Base-by-base conservation (phyloP, 1,140 invertebrate genomes). In the Heliconius hewitsoni region DNA sequence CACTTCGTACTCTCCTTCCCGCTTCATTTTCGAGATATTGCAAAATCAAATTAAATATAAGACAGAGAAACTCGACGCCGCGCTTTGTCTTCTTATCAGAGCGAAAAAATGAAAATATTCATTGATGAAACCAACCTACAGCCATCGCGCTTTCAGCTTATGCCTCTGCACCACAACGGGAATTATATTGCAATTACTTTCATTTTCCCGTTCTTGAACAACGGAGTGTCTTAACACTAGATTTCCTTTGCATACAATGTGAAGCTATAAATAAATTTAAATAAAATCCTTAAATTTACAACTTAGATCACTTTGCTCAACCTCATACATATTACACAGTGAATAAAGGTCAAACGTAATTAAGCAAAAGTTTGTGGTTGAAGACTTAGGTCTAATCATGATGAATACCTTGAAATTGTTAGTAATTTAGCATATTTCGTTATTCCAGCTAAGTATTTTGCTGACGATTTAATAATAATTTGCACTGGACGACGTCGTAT, bases 261-360 rank as follows among this genome's bases (percentile, higher is more conserved):
- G 34, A 34, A 30, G n/a, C n/a, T 8, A 52, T 18, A 52, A 34
- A 34, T 34, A 34, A 34, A 57, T 57, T 3, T 23, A n/a, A 8
- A 57, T 8, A 18, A 9, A 57, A 57, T 23, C 3, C 19, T 57
- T 23, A 3, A 23, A 66, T 23, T 66, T 30, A 4, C 11, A 16
- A 66, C 60, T 66, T 66, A 66, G 9, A 30, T 27, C 27, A 16
- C 9, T 66, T 66, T 30, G 4, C 1, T n/a, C 27, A 9, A 66
- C 23, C 23, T 27, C 27, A 16, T 66, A 66, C 27, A 27, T 66
- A 66, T 66, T 66, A 66, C 60, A 30, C 27, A 66, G 60, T 66
- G 60, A 27, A 66, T 66, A 66, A 66, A 66, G 60, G 60, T 66
- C 60, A 66, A 66, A 66, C 60, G 60, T 66, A 66, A 66, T 66